These are phyloP conservation scores for Drepana arcuata DNA, from an alignment of 1,140 invertebrate species.

Conservation along the genomic window DNA sequence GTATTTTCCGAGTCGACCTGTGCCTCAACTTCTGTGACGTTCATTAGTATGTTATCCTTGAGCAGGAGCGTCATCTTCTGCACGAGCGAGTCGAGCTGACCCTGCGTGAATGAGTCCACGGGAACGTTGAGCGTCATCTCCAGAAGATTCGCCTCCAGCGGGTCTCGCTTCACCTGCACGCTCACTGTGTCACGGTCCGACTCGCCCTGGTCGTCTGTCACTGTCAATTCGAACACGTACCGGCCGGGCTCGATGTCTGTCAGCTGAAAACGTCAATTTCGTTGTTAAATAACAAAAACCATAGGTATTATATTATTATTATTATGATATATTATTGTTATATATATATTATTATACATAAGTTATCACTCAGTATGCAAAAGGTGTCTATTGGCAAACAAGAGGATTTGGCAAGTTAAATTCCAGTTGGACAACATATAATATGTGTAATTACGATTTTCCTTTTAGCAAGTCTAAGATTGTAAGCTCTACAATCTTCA, in stretches of 20 bases:
- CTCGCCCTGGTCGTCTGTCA: constrained; percentile 91
- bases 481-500: no score
- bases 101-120: constrained; percentile 80
- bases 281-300: no score
- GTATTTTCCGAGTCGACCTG: constrained; percentile 72
- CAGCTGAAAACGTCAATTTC: no score
- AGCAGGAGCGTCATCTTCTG: constrained; percentile 83
- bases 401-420: no score
- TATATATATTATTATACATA: no score
- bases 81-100: constrained; percentile 82
- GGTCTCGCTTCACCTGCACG: constrained; percentile 88
- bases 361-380: no score
- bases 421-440: no score
- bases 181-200: constrained; percentile 85
- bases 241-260: constrained; percentile 88
- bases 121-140: constrained; percentile 85
- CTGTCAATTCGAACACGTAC: constrained; percentile 91
- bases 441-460: no score
- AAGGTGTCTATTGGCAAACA: no score
- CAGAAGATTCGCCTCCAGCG: constrained; percentile 81
- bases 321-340: no score
- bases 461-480: no score
- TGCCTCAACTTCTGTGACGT: constrained; percentile 75
- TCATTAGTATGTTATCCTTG: constrained; percentile 77
- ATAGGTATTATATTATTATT: no score